Evolutionary conservation across 1,140 invertebrate genomes (phyloP), one percentile per base, ranked within the genome.

Genomic region (Orchesella cincta): DNA sequence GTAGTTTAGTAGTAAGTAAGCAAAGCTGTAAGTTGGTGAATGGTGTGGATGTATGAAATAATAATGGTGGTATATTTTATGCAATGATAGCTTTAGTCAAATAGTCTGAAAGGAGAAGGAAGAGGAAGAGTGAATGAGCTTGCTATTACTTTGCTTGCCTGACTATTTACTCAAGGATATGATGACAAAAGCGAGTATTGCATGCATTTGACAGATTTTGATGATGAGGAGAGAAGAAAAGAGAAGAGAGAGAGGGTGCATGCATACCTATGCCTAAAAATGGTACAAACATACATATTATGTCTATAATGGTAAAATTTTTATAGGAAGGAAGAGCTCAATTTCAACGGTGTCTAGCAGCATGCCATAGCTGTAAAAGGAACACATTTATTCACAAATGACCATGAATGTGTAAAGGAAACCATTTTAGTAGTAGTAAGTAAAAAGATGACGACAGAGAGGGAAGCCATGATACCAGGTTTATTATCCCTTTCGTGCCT

Each of bases 341-440:
- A 57, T 57, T 18, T 57, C 52, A 57, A 18, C 23, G 8, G 12
- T 23, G 23, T 57, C 12, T 57, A 3, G 5, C 23, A 12, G 14
- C 23, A 3, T 57, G 52, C 52, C 52, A 12, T 3, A 57, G 52
- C 23, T 57, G 52, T 57, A 57, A 57, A 57, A 57, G 52, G 52
- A 57, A 26, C 52, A 57, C 52, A 57, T 57, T 57, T 57, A n/a
- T 57, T n/a, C 52, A 57, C 52, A 57, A 57, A 57, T 57, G 52
- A 57, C 52, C 52, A 57, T 57, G 52, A 57, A 57, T 57, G 3
- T 23, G 52, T 57, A 57, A 57, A 57, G 23, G 52, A 12, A 23
- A 18, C 52, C 23, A 20, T 46, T 46, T 46, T 46, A 57, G 39
- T 46, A 8, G 18, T 8, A 46, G 39, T 46, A 46, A 46, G 18